Evolutionary conservation across 1,140 invertebrate genomes (phyloP).

Genomic region (Homarus americanus): DNA sequence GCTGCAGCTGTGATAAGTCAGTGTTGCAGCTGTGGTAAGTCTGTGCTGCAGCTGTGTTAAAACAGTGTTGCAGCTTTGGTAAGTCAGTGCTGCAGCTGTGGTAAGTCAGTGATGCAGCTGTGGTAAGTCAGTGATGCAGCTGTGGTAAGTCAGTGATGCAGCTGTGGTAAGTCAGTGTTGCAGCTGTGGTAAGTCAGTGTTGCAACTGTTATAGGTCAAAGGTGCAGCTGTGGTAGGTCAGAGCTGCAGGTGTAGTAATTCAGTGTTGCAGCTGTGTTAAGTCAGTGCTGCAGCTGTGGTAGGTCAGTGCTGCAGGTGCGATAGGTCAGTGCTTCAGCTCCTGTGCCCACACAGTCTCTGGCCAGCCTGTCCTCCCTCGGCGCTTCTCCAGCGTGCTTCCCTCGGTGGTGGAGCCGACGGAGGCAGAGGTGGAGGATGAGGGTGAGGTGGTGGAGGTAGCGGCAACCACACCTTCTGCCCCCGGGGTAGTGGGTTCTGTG

Average conservation of each 20-base stretch:
- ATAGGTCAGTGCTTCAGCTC: conserved; percentile 53
- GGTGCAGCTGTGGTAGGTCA: too few species aligned
- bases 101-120: too few species aligned
- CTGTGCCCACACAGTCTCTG: conserved; percentile 59
- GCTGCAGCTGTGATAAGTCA: too few species aligned
- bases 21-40: too few species aligned
- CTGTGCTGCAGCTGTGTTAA: too few species aligned
- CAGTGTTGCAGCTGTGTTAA: neutral
- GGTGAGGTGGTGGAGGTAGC: neutral
- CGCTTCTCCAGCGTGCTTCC: conserved; percentile 12
- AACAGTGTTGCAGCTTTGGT: too few species aligned
- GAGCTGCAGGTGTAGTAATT: neutral
- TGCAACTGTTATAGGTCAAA: too few species aligned
- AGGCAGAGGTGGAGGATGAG: conserved; percentile 4
- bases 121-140: too few species aligned
- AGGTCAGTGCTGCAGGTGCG: neutral
- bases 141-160: too few species aligned
- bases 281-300: neutral
- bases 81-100: too few species aligned
- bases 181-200: too few species aligned
- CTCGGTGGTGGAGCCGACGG: neutral
- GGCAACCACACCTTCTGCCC: neutral
- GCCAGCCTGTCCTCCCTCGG: conserved; percentile 57
- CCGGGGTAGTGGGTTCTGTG: conserved; percentile 27
- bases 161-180: too few species aligned